Evolutionary conservation across 1,140 invertebrate species (phyloP).

Genomic region (Cydia amplana): DNA sequence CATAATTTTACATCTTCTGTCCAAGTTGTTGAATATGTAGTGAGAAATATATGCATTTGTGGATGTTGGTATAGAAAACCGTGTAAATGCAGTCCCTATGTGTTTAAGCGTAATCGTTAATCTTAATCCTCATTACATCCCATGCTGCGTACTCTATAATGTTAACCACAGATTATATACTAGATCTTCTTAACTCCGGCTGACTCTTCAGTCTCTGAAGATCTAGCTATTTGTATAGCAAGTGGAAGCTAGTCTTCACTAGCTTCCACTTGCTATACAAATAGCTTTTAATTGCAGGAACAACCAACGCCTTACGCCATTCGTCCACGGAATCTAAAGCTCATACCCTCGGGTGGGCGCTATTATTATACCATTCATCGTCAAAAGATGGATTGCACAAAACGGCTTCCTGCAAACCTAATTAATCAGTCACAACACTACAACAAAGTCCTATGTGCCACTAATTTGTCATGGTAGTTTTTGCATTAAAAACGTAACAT

Average conservation of each 20-base stretch:
- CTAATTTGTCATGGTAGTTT: neutral
- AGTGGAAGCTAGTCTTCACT: no score
- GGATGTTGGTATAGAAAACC: no score
- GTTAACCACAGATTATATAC: no score
- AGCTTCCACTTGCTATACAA: neutral
- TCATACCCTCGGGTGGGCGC: neutral
- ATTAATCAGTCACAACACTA: neutral
- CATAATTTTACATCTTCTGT: no score
- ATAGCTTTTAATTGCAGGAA: no score
- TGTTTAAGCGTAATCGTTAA: neutral
- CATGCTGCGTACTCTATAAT: neutral
- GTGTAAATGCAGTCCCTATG: neutral
- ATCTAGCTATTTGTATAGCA: no score
- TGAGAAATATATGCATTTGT: no score
- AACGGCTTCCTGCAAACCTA: conserved; percentile 18
- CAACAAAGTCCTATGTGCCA: neutral
- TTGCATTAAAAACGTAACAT: neutral
- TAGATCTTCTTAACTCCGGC: no score
- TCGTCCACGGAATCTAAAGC: neutral
- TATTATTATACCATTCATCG: conserved; percentile 17
- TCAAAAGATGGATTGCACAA: conserved; percentile 7
- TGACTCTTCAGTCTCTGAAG: no score
- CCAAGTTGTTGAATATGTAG: no score
- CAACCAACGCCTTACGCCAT: no score
- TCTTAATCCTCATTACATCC: neutral